A percentile compares a stretch with the other conserved stretches of the same genome.
phyloP scores from a whole-genome alignment of 2,888 invertebrate genomes.

The Sminthurinus aureus region DNA sequence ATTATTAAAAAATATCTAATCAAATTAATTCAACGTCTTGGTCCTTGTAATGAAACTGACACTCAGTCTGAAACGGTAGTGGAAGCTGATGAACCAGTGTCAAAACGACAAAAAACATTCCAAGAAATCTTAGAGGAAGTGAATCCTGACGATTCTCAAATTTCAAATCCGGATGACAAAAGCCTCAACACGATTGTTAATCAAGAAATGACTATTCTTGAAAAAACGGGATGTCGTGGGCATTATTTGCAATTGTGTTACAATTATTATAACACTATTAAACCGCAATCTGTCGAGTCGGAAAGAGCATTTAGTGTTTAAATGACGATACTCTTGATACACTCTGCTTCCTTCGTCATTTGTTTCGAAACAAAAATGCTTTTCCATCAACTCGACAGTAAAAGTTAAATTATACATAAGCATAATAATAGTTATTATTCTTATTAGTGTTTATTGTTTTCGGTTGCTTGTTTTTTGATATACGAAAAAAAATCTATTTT shows the following conservation, averaged over 20 bases:
- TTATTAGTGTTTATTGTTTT: no score
- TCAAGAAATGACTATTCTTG: background rate
- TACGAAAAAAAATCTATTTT: no score
- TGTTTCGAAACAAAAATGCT: background rate
- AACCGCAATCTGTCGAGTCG: background rate
- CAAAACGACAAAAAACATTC: background rate
- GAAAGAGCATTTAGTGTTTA: conserved; percentile 3
- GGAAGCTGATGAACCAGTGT: background rate
- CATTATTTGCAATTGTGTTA: background rate
- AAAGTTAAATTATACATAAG: no score
- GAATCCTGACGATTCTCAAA: background rate
- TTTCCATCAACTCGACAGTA: background rate
- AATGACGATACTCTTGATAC: background rate
- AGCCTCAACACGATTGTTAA: background rate
- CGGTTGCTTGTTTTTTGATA: no score
- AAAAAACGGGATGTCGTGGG: background rate
- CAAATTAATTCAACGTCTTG: background rate
- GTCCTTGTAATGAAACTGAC: background rate
- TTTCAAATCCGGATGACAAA: background rate
- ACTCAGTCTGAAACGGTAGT: background rate
- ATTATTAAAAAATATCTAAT: background rate
- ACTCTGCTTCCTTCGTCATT: background rate
- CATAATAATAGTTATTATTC: no score
- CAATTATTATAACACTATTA: background rate
- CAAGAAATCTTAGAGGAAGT: background rate